Percentiles rank a stretch among this genome's conserved stretches.
phyloP scores from a whole-genome alignment of 2,888 invertebrate genomes.

The Andrena marginata region DNA sequence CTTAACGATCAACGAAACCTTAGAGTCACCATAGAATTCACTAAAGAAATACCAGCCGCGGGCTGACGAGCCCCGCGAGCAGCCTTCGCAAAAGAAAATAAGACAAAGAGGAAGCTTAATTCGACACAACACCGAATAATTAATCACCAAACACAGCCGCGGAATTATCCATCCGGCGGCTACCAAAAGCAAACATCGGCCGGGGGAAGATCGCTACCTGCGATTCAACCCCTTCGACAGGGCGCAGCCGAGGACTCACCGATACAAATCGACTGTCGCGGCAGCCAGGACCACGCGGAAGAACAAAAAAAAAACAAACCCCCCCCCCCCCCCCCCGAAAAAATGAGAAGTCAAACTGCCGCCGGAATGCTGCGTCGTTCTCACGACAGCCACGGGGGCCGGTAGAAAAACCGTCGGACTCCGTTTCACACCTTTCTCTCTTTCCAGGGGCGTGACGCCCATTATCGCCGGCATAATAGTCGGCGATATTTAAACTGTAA shows the following conservation, averaged over 20 bases:
- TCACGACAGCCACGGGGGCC: constrained; percentile 32
- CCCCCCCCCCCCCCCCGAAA: no score
- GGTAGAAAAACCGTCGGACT: constrained; percentile 51
- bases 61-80: no score
- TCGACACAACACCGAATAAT: background rate
- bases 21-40: no score
- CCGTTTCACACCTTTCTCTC: constrained; percentile 58
- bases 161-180: background rate
- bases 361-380: constrained; percentile 34
- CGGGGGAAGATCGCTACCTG: background rate
- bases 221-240: background rate
- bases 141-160: background rate
- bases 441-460: constrained; percentile 80
- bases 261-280: constrained; percentile 3
- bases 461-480: constrained; percentile 81
- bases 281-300: background rate
- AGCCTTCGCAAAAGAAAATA: background rate
- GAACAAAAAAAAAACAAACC: no score
- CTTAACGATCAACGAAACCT: no score
- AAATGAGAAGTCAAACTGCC: constrained; percentile 10
- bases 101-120: background rate
- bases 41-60: no score
- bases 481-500: constrained; percentile 83
- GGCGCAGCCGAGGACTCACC: background rate
- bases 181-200: background rate